These are phyloP conservation scores for Cavia aperea DNA, from an alignment of 2,113 vertebrate genomes.

Conservation along the genomic window DNA sequence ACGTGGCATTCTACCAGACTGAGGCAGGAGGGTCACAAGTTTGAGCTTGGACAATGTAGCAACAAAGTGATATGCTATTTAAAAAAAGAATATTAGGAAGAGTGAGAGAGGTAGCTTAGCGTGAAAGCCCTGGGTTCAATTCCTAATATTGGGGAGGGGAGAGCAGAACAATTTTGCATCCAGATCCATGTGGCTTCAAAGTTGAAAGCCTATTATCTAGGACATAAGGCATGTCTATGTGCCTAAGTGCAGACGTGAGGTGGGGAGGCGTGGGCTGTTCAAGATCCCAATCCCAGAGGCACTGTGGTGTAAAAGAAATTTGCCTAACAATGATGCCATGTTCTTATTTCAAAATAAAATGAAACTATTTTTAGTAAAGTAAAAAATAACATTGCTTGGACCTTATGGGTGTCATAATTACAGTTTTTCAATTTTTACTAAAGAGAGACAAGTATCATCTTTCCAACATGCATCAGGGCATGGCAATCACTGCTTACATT, in stretches of 20 bases:
- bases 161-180: neutral
- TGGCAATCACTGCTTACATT: neutral
- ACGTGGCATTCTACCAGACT: neutral
- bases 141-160: neutral
- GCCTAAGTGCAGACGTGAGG: rapidly evolving
- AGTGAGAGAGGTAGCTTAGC: neutral
- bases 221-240: neutral
- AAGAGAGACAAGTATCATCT: neutral
- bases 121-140: neutral
- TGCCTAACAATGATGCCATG: neutral
- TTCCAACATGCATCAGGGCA: neutral
- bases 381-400: neutral
- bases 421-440: neutral
- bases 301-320: neutral
- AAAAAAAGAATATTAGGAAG: neutral
- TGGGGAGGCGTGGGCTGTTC: neutral
- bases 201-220: neutral
- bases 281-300: neutral
- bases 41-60: too few relatives aligned
- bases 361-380: neutral
- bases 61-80: neutral
- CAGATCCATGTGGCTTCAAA: neutral
- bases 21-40: neutral
- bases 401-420: neutral
- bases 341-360: neutral